A percentile compares a stretch with the other conserved stretches of the same genome.
phyloP scores from a whole-genome alignment of 2,888 invertebrate genomes.

The Agrotis exclamationis region DNA sequence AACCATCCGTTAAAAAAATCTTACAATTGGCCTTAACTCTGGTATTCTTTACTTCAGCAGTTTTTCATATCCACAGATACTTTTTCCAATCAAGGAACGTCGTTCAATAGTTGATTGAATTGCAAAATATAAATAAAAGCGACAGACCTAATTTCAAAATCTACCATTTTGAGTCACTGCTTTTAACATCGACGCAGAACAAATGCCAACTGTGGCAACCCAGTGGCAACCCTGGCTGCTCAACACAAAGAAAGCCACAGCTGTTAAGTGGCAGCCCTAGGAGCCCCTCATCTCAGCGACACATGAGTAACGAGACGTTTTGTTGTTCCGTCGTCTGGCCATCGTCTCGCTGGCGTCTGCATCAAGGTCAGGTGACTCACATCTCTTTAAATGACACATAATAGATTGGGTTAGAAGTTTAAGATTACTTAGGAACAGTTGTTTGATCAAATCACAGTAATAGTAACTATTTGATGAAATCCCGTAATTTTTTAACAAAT shows the following conservation, averaged over 20 bases:
- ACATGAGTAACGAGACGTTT: slow-evolving; percentile 69
- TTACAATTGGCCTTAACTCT: too few relatives aligned
- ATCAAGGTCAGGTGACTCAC: slow-evolving; percentile 77
- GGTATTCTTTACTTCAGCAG: background rate
- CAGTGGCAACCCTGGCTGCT: background rate
- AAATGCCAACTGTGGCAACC: background rate
- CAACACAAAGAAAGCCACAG: slow-evolving; percentile 31
- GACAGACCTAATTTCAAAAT: too few relatives aligned
- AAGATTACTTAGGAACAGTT: background rate
- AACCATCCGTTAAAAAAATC: too few relatives aligned
- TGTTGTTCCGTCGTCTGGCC: slow-evolving; percentile 68
- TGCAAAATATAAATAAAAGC: too few relatives aligned
- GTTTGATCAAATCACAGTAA: too few relatives aligned
- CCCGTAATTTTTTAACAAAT: too few relatives aligned
- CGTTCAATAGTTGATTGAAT: too few relatives aligned
- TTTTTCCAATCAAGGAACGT: background rate
- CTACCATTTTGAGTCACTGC: too few relatives aligned
- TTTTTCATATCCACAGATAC: background rate
- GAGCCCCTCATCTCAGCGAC: slow-evolving; percentile 48
- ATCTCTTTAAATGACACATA: slow-evolving; percentile 29
- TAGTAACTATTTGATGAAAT: too few relatives aligned
- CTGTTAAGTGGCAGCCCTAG: slow-evolving; percentile 34
- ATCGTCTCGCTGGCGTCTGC: slow-evolving; percentile 73
- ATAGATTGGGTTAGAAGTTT: slow-evolving; percentile 47
- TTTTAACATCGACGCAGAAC: too few relatives aligned